A percentile compares a stretch with the other conserved stretches of the same genome.
phyloP scores from a whole-genome alignment of 2,797 vertebrate species.

The Loriculus beryllinus region DNA sequence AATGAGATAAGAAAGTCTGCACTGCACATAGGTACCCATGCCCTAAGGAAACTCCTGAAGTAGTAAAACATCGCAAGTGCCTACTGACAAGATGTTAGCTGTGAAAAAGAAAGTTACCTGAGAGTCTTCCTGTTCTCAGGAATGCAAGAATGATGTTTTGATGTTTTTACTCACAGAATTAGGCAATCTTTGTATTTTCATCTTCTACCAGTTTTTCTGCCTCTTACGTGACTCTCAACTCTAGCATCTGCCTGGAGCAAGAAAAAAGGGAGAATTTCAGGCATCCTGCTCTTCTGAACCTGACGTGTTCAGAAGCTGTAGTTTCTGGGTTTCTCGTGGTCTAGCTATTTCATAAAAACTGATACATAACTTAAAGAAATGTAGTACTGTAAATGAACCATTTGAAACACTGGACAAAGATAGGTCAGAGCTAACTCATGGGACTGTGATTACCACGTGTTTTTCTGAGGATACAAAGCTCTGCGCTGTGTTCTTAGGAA shows the following conservation, averaged over 20 bases:
- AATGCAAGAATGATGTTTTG: not conserved
- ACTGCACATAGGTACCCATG: not conserved
- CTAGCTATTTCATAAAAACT: not conserved
- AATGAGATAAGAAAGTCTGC: not conserved
- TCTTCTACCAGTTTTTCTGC: not conserved
- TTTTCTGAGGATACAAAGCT: not conserved
- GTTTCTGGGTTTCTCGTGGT: not conserved
- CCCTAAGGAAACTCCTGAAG: not conserved
- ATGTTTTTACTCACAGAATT: not conserved
- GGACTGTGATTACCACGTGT: accelerated
- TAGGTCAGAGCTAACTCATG: not conserved
- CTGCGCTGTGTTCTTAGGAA: not conserved
- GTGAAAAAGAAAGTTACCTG: not conserved
- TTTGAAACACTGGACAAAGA: not conserved
- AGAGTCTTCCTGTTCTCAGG: not conserved
- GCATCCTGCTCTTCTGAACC: not conserved
- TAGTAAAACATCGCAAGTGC: not conserved
- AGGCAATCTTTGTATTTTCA: not conserved
- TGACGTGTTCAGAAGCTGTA: not conserved
- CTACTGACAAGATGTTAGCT: not conserved
- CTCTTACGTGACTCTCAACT: not conserved
- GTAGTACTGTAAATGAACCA: not conserved
- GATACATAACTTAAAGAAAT: accelerated
- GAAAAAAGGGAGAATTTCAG: not conserved
- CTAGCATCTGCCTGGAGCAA: not conserved